Evolutionary conservation across 2,888 invertebrate genomes (phyloP).

Genomic region (Odontomyia ornata): DNA sequence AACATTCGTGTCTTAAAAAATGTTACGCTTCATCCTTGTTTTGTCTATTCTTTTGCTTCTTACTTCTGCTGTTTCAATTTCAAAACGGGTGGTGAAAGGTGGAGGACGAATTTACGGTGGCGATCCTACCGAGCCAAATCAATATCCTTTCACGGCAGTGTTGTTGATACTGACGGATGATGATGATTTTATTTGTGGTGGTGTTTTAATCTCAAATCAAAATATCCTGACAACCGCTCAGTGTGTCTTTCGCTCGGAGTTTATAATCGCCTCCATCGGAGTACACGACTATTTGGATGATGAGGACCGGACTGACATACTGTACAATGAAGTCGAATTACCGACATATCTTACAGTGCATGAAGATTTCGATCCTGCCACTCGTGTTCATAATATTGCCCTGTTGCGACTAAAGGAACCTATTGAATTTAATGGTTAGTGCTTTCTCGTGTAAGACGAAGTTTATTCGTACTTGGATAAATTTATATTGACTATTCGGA

Average conservation of each 20-base stretch:
- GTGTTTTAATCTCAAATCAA: slow-evolving; percentile 38
- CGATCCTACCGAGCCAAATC: slow-evolving; percentile 39
- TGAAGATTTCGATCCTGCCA: slow-evolving; percentile 61
- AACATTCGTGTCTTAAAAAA: not conserved
- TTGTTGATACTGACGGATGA: not conserved
- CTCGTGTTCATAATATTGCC: slow-evolving; percentile 61
- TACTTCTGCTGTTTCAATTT: not conserved
- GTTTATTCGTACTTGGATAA: not conserved
- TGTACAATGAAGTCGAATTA: slow-evolving; percentile 56
- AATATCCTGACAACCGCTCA: slow-evolving; percentile 43
- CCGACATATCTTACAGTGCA: slow-evolving; percentile 57
- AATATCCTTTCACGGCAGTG: slow-evolving; percentile 48
- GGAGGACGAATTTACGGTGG: slow-evolving; percentile 46
- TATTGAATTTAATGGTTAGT: slow-evolving; percentile 59
- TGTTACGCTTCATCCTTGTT: not conserved
- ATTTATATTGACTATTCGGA: no score
- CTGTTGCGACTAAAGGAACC: slow-evolving; percentile 58
- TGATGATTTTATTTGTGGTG: slow-evolving; percentile 28
- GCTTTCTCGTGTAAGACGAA: slow-evolving; percentile 1
- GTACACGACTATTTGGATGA: slow-evolving; percentile 62
- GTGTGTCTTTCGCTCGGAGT: not conserved
- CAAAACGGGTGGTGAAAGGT: not conserved
- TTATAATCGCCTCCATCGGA: slow-evolving; percentile 50
- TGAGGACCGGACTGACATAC: slow-evolving; percentile 62
- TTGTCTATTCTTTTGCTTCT: not conserved